Conservation (phyloP, 1,140 invertebrate genomes). For the Pogonognathellus flavescens region DNA sequence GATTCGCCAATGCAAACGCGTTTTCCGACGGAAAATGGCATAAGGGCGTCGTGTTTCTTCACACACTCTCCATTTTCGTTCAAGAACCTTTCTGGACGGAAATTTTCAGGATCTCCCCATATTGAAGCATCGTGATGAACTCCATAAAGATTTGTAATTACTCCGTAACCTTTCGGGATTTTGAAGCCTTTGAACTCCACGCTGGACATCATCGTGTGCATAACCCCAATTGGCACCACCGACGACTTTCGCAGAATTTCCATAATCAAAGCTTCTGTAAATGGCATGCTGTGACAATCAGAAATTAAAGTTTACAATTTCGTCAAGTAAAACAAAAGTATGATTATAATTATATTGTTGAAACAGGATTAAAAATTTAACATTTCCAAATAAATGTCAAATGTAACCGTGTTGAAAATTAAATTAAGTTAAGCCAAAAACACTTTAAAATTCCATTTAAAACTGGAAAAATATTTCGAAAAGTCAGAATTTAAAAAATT, state of each 20-base stretch:
- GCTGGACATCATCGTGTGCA: constrained; percentile 57
- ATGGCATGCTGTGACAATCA: constrained; percentile 60
- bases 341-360: too few species aligned
- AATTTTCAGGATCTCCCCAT: constrained; percentile 71
- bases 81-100: constrained; percentile 72
- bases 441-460: too few species aligned
- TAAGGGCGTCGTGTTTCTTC: constrained; percentile 29
- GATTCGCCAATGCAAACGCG: constrained; percentile 41
- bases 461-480: background rate
- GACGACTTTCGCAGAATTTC: constrained; percentile 54
- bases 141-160: constrained; percentile 68
- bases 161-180: constrained; percentile 69
- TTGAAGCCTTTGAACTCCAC: constrained; percentile 67
- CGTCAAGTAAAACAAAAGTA: background rate
- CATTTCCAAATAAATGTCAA: too few species aligned
- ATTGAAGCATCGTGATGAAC: constrained; percentile 70
- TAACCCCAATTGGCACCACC: constrained; percentile 45
- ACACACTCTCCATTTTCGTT: constrained; percentile 20
- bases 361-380: too few species aligned
- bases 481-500: too few species aligned
- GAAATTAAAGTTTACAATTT: too few species aligned
- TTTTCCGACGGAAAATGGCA: constrained; percentile 58
- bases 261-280: constrained; percentile 61
- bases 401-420: too few species aligned
- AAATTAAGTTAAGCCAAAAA: too few species aligned